phyloP scores from a whole-genome alignment of 30 jellyfish, hydroid and myxozoan species.

The Chironex yamaguchii region DNA sequence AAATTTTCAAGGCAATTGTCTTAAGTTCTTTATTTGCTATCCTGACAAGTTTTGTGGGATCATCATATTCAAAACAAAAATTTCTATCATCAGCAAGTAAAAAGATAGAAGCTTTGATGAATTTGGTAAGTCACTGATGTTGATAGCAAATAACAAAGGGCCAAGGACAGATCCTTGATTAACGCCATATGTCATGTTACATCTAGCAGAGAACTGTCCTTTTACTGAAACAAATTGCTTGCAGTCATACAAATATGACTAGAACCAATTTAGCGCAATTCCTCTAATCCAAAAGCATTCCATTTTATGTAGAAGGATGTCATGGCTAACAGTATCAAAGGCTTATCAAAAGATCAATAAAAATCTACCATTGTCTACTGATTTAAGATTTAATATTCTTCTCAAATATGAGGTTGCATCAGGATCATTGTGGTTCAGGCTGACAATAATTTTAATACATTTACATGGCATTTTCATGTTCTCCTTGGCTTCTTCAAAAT shows the following conservation, averaged over 20 bases:
- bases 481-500: slow-evolving; percentile 12
- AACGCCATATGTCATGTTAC: slow-evolving; percentile 48
- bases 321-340: slow-evolving; percentile 32
- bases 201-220: slow-evolving; percentile 45
- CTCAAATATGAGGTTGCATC: slow-evolving; percentile 11
- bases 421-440: slow-evolving; percentile 15
- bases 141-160: slow-evolving; percentile 32
- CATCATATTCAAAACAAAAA: slow-evolving; percentile 28
- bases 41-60: not conserved
- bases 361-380: no score
- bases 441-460: slow-evolving; percentile 30
- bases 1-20: no score
- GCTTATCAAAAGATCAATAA: slow-evolving; percentile 43
- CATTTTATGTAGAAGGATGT: slow-evolving; percentile 20
- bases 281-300: slow-evolving; percentile 8
- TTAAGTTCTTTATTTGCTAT: slow-evolving; percentile 48
- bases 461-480: slow-evolving; percentile 59
- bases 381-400: no score
- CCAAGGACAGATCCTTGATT: slow-evolving; percentile 68
- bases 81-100: slow-evolving; percentile 52
- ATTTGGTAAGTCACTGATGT: slow-evolving; percentile 39
- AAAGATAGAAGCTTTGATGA: slow-evolving; percentile 28
- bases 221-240: slow-evolving; percentile 61
- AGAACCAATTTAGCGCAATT: slow-evolving; percentile 43
- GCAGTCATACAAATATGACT: slow-evolving; percentile 57